Evolutionary conservation across 2,113 vertebrate genomes (phyloP).

Genomic region (Pristiophorus japonicus): DNA sequence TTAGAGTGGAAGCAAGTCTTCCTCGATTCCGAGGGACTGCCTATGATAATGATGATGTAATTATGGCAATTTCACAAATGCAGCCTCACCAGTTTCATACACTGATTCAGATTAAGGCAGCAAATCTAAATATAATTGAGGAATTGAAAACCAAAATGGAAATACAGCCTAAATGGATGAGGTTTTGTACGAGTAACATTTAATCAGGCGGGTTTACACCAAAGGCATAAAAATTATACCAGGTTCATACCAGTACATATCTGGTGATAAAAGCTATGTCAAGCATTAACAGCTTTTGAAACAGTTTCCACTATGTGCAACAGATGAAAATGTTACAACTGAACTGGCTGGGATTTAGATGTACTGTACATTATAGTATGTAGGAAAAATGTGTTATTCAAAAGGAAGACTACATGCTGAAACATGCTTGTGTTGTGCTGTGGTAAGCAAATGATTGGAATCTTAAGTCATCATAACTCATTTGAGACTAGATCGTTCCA

Average conservation of each 20-base stretch:
- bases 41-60: no score
- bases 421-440: neutral
- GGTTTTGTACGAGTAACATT: neutral
- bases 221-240: no score
- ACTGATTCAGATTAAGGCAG: neutral
- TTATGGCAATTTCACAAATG: neutral
- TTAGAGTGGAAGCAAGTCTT: no score
- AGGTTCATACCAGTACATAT: neutral
- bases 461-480: neutral
- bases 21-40: no score
- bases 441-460: neutral
- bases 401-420: neutral
- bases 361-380: neutral
- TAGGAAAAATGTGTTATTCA: neutral
- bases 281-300: neutral
- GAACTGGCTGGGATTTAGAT: neutral
- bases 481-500: neutral
- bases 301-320: neutral
- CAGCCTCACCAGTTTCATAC: neutral
- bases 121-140: neutral
- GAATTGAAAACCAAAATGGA: neutral
- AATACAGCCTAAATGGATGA: neutral
- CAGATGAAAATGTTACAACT: neutral
- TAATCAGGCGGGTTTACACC: no score
- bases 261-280: neutral